Base-by-base conservation (phyloP, 2,888 invertebrate species). In the Drosophila hamatofila region DNA sequence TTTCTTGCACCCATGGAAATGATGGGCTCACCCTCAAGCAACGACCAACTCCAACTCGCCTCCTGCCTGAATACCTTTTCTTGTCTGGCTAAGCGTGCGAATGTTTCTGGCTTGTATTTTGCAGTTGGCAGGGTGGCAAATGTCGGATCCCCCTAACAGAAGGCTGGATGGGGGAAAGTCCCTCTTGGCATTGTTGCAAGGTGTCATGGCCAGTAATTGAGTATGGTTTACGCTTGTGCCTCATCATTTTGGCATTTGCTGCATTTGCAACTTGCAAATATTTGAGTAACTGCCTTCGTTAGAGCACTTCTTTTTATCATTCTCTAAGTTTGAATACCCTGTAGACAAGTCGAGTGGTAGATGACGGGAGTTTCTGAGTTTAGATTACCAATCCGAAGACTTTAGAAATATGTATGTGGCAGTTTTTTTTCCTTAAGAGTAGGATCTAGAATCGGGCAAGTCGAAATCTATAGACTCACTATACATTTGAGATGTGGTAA, bases 131-230 rank as follows among this genome's bases (percentile, higher is more conserved):
- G 84, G 80, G 76, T 78, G 71, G 66, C 23, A 57, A 49, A 46
- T 16, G 49, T 14, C 12, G 25, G 46, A n/a, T 30, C 9, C 14
- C 42, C 52, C 55, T 41, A 18, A 7, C 16, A 35, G 8, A 9
- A 23, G n/a, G 18, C 21, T 35, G 12, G 51, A 16, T 35, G 12
- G 51, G 16, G 33, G 62, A 18, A 3, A 14, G 35, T 6, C 64
- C 25, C 61, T 58, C 49, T 39, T 60, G 39, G 64, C 75, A 78
- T 79, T 81, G 81, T 88, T 73, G 80, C 73, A 85, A 85, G 84
- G 84, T 85, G 84, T 85, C 84, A 81, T 85, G 88, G 77, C 77
- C 84, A 88, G 84, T 88, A 88, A 85, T 85, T 85, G 85, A 80
- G 86, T 81, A 81, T 81, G 81, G 79, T 79, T 74, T 83, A 73